Base-by-base conservation (phyloP, 2,888 invertebrate genomes). In the Dolomedes plantarius region DNA sequence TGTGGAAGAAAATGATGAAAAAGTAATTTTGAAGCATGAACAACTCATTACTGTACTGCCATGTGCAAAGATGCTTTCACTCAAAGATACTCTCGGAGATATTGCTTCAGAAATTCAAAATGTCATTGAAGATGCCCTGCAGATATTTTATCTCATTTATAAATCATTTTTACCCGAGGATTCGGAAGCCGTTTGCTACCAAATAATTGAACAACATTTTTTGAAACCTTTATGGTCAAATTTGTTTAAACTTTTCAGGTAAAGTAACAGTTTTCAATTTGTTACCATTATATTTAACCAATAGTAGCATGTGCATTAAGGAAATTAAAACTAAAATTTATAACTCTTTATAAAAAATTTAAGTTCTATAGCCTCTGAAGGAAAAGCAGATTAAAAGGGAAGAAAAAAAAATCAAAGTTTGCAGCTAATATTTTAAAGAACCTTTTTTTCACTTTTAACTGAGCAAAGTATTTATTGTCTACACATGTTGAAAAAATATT, bases 131-230 rank as follows among this genome's bases (percentile, higher is more conserved):
- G 75, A 68, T 62, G 56, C 62, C 23, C 41, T 81, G 19, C 74
- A 81, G 75, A 69, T 81, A 32, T 81, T 81, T 29, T 81, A 75
- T 28, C 68, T 81, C 28, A 64, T 69, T n/a, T 81, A 81, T 29
- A 81, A 75, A 39, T 75, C 81, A 2, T 28, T 81, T 7, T 28
- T 81, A 41, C 81, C 75, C 23, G 74, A 81, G 16, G 81, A 81
- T 27, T 75, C 81, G 9, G 81, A 83, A 77, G 65, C 64, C 39
- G 32, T 72, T 65, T 83, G 83, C 56, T 72, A 72, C 19, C 71
- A 71, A n/a, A 32, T 83, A 16, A 77, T 77, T 39, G 83, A 83
- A 72, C 28, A 69, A 11, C 36, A 77, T 72, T 46, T 83, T 46
- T 56, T 83, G 6, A 74, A 67, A 27, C 67, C 83, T 3, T 41